Evolutionary conservation across 1,140 invertebrate genomes (phyloP), one percentile per base, ranked within the genome.

Genomic region (Chelonus insularis): DNA sequence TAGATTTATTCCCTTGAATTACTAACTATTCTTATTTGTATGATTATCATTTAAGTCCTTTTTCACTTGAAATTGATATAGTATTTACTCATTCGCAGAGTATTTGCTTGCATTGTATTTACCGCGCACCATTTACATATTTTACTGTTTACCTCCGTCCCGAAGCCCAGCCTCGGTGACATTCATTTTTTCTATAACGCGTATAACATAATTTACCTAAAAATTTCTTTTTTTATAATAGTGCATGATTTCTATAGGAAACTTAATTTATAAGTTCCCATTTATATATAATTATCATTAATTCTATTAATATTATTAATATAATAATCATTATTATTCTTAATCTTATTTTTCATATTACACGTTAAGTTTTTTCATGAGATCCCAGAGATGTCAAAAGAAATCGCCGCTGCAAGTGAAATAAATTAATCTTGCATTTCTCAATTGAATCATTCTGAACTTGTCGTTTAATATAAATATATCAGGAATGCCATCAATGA

Each of bases 81-180:
- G n/a, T 62, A 45, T 57, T 54, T 18, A 36, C 48, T 47, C 43
- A 51, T 29, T 20, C n/a, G n/a, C 57, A 37, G 64, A 45, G 23
- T 67, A 41, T 14, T 56, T 41, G 37, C 39, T 23, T 57, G 50
- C 25, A 12, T 43, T 29, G 23, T 29, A 20, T n/a, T n/a, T 14
- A 43, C 51, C 39, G 25, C 43, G 39, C 21, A 45, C 41, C 51
- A 41, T 23, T 34, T 60, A 18, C 48, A 50, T 21, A 60, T 58
- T 63, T 57, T 52, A 58, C 57, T 50, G 60, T 57, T 56, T 60
- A 12, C 43, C n/a, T 57, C 65, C 68, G 69, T 74, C 69, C 72
- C 69, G 70, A 78, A 77, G 74, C 75, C 76, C 75, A 78, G 71
- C 74, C 71, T 66, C 68, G 62, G 69, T 69, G 50, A 63, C 48